Evolutionary conservation across 2,113 vertebrate species (phyloP).

Genomic region (Peromyscus polionotus): DNA sequence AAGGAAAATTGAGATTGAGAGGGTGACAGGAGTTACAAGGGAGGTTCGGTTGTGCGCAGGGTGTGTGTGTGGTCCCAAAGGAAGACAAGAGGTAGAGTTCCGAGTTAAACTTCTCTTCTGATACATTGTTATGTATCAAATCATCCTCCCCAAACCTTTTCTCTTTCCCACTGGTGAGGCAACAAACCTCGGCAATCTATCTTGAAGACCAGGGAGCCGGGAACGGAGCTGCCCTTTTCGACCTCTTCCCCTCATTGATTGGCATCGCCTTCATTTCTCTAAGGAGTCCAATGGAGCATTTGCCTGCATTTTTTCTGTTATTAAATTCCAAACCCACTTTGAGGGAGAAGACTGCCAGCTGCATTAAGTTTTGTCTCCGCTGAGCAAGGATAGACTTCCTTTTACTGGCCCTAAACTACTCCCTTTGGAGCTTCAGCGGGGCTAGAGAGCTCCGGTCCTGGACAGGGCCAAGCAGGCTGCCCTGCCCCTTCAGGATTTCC

Average conservation of each 20-base stretch:
- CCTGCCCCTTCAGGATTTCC: conserved; percentile 70
- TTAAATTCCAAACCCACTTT: conserved; percentile 5
- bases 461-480: not conserved
- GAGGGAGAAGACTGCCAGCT: not conserved
- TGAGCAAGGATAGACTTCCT: conserved; percentile 25
- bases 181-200: not conserved
- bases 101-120: not conserved
- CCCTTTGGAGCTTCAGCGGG: not conserved
- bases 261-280: not conserved
- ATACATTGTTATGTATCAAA: not conserved
- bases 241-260: not conserved
- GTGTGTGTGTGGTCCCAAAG: conserved; percentile 21
- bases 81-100: not conserved
- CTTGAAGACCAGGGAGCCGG: not conserved
- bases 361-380: conserved; percentile 38
- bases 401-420: not conserved
- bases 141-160: not conserved
- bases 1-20: not conserved
- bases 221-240: not conserved
- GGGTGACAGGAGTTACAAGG: not conserved
- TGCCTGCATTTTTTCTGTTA: not conserved
- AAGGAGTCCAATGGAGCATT: not conserved
- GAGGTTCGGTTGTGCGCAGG: not conserved
- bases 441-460: not conserved
- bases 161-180: not conserved